Percentiles rank a stretch among this genome's conserved stretches.
Conservation (phyloP, 2,888 invertebrate genomes). For the Sesia bembeciformis region DNA sequence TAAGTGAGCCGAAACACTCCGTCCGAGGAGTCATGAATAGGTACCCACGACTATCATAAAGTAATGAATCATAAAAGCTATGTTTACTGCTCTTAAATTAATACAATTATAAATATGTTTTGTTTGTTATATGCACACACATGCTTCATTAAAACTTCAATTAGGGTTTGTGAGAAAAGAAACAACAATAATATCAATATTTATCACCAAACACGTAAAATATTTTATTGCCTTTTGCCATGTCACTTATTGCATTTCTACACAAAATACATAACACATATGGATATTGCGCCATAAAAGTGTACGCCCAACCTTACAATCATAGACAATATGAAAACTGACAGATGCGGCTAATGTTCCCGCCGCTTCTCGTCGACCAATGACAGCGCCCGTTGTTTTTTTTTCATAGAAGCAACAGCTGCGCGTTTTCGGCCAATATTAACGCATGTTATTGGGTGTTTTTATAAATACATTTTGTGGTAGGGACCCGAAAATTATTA, state of each 20-base stretch:
- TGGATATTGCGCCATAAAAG: conserved; percentile 7
- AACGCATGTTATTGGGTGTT: conserved; percentile 60
- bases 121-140: no score
- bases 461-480: conserved; percentile 43
- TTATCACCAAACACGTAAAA: no score
- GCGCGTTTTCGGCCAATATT: conserved; percentile 40
- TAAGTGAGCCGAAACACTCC: no score
- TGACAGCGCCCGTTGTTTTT: conserved; percentile 34
- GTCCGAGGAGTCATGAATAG: no score
- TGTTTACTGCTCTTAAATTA: no score
- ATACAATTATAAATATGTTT: no score
- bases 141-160: no score
- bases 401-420: conserved; percentile 52
- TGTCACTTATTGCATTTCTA: not conserved
- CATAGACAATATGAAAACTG: conserved; percentile 49
- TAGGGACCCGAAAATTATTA: conserved; percentile 11
- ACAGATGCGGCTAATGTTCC: conserved; percentile 61
- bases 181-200: no score
- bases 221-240: not conserved
- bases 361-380: conserved; percentile 45
- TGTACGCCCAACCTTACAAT: conserved; percentile 6
- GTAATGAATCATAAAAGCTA: no score
- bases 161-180: no score
- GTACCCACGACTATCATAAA: no score
- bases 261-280: conserved; percentile 3